Evolutionary conservation across 1,140 invertebrate species (phyloP).

Genomic region (Brachionus asplanchnoidis): DNA sequence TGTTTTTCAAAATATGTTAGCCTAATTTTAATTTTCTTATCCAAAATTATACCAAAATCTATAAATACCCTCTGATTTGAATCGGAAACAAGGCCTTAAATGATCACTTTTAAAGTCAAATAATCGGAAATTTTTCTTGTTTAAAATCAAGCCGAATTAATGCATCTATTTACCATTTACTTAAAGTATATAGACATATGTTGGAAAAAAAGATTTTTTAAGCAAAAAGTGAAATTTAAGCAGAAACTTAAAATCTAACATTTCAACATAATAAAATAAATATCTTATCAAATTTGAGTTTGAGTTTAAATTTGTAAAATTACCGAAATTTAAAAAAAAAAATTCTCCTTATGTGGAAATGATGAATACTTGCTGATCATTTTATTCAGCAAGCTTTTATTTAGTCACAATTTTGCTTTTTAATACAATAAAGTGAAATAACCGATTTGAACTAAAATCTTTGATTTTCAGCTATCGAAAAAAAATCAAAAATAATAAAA

Average conservation of each 20-base stretch:
- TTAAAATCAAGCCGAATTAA: not conserved
- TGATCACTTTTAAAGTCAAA: not conserved
- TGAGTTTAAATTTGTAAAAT: not conserved
- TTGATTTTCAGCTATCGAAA: not conserved
- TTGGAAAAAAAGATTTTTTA: not conserved
- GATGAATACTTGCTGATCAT: too few species aligned
- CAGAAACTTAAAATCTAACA: not conserved
- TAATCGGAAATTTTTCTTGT: not conserved
- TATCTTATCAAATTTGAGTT: not conserved
- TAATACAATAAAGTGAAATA: not conserved
- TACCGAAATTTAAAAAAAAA: not conserved
- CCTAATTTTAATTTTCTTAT: not conserved
- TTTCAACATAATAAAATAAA: not conserved
- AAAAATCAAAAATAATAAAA: not conserved
- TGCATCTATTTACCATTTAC: not conserved
- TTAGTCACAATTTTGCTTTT: not conserved
- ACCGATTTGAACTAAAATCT: not conserved
- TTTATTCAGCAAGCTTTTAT: too few species aligned
- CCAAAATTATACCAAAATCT: not conserved
- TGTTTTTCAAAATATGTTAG: not conserved
- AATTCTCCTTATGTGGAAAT: not conserved
- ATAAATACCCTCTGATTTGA: not conserved
- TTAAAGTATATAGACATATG: not conserved
- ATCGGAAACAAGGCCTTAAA: not conserved
- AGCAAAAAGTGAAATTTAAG: not conserved